Conservation (phyloP, 2,113 vertebrate genomes). For the Sclerurus mexicanus region DNA sequence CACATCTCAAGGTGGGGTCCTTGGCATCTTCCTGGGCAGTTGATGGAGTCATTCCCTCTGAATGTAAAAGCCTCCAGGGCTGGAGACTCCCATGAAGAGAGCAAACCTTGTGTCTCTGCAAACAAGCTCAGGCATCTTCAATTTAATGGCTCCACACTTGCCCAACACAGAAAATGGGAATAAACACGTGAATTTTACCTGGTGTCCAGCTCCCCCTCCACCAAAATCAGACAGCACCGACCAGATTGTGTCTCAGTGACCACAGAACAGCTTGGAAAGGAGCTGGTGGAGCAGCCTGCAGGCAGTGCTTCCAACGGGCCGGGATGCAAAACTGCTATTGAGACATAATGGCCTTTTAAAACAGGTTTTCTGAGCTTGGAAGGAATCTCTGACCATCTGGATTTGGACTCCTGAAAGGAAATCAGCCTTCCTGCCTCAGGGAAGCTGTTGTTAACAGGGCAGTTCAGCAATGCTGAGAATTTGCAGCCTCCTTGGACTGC, state of each 20-base stretch:
- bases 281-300: not conserved
- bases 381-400: conserved; percentile 48
- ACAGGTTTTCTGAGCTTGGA: conserved; percentile 32
- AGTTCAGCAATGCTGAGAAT: not conserved
- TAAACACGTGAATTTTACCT: not conserved
- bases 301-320: not conserved
- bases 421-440: not conserved
- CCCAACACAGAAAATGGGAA: not conserved
- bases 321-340: not conserved
- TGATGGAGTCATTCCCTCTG: not conserved
- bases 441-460: not conserved
- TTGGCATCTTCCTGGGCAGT: not conserved
- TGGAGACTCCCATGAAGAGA: not conserved
- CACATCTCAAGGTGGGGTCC: not conserved
- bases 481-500: not conserved
- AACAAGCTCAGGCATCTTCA: not conserved
- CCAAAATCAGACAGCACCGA: not conserved
- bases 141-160: accelerated
- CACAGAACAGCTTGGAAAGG: not conserved
- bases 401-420: conserved; percentile 32
- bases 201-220: not conserved
- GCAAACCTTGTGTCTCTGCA: not conserved
- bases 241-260: not conserved
- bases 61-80: not conserved
- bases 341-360: conserved; percentile 28